Conservation (phyloP, 2,888 invertebrate genomes). For the Epirrhoe tristata region DNA sequence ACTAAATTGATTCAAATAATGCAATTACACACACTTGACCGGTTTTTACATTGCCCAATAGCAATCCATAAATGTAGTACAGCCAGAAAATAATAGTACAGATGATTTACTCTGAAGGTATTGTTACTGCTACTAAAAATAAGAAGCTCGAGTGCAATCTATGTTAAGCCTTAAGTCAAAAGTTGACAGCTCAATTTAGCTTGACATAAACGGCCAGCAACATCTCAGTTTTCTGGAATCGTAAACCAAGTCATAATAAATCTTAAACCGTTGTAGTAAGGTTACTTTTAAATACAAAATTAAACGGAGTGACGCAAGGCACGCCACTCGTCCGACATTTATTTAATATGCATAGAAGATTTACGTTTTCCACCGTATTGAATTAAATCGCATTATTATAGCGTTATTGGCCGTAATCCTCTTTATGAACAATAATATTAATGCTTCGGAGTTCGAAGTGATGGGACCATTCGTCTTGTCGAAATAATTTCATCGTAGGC, state of each 20-base stretch:
- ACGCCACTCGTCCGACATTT: conserved; percentile 68
- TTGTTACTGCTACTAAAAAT: not conserved
- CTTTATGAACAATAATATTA: conserved; percentile 70
- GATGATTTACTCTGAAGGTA: conserved; percentile 9
- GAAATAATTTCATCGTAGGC: conserved; percentile 51
- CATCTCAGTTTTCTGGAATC: not conserved
- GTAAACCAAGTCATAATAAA: not conserved
- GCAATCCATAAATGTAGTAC: conserved; percentile 66
- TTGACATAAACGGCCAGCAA: not conserved
- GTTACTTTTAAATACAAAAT: conserved; percentile 1
- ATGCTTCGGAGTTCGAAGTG: conserved; percentile 32
- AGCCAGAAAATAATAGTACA: conserved; percentile 26
- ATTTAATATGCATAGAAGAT: conserved; percentile 82
- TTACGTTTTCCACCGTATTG: conserved; percentile 76
- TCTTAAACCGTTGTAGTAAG: not conserved
- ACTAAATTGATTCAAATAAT: conserved; percentile 32
- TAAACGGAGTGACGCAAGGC: conserved; percentile 34
- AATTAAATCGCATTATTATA: conserved; percentile 71
- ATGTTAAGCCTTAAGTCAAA: conserved; percentile 4
- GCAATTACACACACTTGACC: conserved; percentile 36
- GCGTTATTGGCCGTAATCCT: conserved; percentile 64
- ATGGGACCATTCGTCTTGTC: conserved; percentile 55
- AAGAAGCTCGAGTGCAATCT: not conserved
- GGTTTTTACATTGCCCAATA: conserved; percentile 54
- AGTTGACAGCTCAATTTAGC: conserved; percentile 9